Percentiles rank a stretch among this genome's conserved stretches.
Conservation (phyloP, 2,113 vertebrate genomes). For the Sula dactylatra region DNA sequence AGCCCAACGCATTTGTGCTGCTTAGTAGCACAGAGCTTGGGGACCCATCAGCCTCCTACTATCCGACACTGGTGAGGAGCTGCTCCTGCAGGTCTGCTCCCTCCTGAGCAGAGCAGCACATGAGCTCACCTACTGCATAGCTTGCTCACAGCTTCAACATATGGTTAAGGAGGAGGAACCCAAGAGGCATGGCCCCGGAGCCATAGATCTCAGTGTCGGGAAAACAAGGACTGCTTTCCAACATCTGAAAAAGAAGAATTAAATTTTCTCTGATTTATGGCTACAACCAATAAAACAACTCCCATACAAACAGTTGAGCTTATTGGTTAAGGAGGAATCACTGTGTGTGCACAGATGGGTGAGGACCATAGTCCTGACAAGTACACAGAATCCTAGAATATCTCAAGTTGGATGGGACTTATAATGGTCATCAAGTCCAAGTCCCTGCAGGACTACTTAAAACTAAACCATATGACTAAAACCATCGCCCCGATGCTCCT, state of each 20-base stretch:
- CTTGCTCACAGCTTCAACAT: accelerated
- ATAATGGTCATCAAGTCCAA: too few relatives aligned
- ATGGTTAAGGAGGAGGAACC: neutral
- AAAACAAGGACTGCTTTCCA: neutral
- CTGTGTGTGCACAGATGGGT: neutral
- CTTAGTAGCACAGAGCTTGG: neutral
- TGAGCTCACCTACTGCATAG: neutral
- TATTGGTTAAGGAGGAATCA: neutral
- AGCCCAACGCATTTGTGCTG: accelerated
- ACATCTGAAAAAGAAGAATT: neutral
- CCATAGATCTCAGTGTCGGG: neutral
- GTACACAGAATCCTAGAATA: too few relatives aligned
- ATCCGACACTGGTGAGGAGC: accelerated
- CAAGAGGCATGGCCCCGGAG: neutral
- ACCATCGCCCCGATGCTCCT: too few relatives aligned
- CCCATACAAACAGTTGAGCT: neutral
- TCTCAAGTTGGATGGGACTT: too few relatives aligned
- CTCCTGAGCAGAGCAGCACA: neutral
- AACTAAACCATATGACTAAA: too few relatives aligned
- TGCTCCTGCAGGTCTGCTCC: neutral
- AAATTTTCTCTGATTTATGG: neutral
- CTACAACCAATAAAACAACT: neutral
- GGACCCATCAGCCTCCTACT: accelerated
- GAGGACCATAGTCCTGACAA: neutral
- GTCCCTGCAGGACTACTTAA: too few relatives aligned